Evolutionary conservation across 2,888 invertebrate genomes (phyloP).

Genomic region (Drosophila engyochracea): DNA sequence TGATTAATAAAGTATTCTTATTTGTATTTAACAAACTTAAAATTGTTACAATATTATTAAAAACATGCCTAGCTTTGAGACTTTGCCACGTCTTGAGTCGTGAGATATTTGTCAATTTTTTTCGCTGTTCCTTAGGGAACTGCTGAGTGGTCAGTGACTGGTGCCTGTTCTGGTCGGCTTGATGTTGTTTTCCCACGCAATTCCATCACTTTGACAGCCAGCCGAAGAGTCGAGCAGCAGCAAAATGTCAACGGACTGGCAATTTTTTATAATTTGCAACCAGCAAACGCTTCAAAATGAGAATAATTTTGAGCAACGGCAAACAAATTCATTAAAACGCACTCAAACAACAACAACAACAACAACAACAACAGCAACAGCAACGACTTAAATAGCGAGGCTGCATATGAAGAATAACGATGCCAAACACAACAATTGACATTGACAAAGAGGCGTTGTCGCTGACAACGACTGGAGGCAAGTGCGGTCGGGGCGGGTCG

Average conservation of each 20-base stretch:
- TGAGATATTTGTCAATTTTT: neutral
- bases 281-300: slow-evolving; percentile 34
- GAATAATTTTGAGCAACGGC: slow-evolving; percentile 42
- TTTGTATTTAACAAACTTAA: neutral
- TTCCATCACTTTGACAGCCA: slow-evolving; percentile 42
- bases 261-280: slow-evolving; percentile 54
- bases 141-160: slow-evolving; percentile 7
- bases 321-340: slow-evolving; percentile 57
- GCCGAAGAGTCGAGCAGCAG: slow-evolving; percentile 5
- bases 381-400: slow-evolving; percentile 7
- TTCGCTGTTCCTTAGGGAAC: neutral
- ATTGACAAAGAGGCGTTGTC: slow-evolving; percentile 59
- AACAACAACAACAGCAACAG: neutral
- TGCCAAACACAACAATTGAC: slow-evolving; percentile 60
- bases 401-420: slow-evolving; percentile 65
- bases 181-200: slow-evolving; percentile 47
- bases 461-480: slow-evolving; percentile 9
- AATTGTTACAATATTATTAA: neutral
- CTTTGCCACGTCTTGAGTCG: too few species aligned
- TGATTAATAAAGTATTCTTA: neutral
- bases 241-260: slow-evolving; percentile 48
- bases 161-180: neutral
- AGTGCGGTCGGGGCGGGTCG: neutral
- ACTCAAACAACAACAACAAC: slow-evolving; percentile 19
- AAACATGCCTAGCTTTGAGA: neutral